phyloP scores from a whole-genome alignment of 1,140 invertebrate genomes.

The Cotesia vestalis region DNA sequence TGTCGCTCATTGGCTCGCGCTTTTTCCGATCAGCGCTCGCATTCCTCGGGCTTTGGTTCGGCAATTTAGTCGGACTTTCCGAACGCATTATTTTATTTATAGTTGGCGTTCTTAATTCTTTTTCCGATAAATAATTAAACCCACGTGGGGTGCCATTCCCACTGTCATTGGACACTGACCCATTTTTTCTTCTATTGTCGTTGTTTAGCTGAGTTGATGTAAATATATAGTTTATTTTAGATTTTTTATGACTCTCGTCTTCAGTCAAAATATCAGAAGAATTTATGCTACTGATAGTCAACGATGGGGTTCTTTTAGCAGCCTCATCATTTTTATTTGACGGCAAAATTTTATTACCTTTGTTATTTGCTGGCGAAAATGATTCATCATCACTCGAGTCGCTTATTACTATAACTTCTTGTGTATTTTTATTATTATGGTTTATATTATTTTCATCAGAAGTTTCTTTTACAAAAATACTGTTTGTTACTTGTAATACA shows the following conservation, averaged over 20 bases:
- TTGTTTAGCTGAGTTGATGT: no score
- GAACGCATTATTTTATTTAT: no score
- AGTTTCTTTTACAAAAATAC: constrained; percentile 31
- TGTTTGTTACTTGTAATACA: constrained; percentile 41
- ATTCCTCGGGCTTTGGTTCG: not conserved
- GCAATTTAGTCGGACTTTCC: no score
- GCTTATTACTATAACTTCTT: constrained; percentile 43
- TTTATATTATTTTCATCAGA: constrained; percentile 8
- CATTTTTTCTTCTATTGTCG: not conserved
- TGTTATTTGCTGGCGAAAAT: constrained; percentile 30
- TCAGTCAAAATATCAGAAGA: constrained; percentile 7
- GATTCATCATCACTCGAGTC: constrained; percentile 48
- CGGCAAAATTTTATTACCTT: constrained; percentile 23
- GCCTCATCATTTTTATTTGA: not conserved
- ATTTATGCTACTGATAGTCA: constrained; percentile 14
- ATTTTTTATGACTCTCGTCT: not conserved
- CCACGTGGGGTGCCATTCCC: not conserved
- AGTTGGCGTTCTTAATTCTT: not conserved
- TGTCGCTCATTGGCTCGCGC: not conserved
- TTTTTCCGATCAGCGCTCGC: no score
- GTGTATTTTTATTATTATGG: constrained; percentile 27
- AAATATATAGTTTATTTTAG: not conserved
- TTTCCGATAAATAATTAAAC: not conserved
- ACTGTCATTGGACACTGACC: not conserved
- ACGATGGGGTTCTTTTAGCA: not conserved